Percentiles rank a stretch among this genome's conserved stretches.
phyloP scores from a whole-genome alignment of 1,140 invertebrate genomes.

The Aphelinus atriplicis region DNA sequence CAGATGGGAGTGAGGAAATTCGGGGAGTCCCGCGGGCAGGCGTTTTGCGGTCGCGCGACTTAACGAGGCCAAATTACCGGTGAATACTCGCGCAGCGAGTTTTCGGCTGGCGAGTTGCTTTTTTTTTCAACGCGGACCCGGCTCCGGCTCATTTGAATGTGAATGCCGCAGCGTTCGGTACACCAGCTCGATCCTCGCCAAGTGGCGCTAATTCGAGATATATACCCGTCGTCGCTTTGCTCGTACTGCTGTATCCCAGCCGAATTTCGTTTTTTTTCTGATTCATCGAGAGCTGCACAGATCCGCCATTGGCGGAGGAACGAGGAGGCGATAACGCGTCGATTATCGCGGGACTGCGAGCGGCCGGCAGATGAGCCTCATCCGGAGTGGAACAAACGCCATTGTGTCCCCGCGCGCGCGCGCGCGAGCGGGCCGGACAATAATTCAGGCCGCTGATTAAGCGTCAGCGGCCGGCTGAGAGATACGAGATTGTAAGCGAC shows the following conservation, averaged over 20 bases:
- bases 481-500: slow-evolving; percentile 13
- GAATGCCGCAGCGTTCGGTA: background rate
- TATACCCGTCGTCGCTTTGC: background rate
- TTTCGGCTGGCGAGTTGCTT: too few species aligned
- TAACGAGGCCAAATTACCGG: background rate
- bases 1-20: slow-evolving; percentile 20
- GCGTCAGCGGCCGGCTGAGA: background rate
- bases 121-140: too few species aligned
- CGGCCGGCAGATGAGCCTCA: too few species aligned
- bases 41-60: slow-evolving; percentile 2
- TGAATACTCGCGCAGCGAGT: too few species aligned
- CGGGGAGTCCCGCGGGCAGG: background rate
- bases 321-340: too few species aligned
- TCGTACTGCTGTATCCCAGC: too few species aligned
- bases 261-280: too few species aligned
- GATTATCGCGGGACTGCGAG: too few species aligned
- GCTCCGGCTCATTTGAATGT: slow-evolving; percentile 20
- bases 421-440: background rate
- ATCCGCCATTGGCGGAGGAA: too few species aligned
- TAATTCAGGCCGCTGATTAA: slow-evolving; percentile 26
- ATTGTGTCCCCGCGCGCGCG: background rate
- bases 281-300: too few species aligned
- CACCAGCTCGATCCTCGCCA: slow-evolving; percentile 10
- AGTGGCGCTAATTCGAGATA: background rate
- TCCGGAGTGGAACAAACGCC: too few species aligned